A percentile compares a stretch with the other conserved stretches of the same genome.
These are phyloP conservation scores for Lampris incognitus DNA, from an alignment of 2,113 vertebrate genomes.

Conservation along the genomic window DNA sequence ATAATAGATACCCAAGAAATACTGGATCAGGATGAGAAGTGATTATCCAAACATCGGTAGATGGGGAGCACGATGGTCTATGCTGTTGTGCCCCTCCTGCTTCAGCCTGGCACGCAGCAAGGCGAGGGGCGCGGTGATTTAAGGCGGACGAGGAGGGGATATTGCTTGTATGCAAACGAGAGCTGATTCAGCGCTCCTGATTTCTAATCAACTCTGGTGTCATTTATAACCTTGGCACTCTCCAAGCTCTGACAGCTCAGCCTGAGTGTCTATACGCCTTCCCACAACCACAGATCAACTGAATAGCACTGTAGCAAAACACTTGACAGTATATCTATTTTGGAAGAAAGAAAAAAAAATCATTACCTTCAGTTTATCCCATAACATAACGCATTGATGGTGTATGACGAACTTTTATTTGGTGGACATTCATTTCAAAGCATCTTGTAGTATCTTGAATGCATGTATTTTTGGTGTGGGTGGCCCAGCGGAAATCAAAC, in stretches of 20 bases:
- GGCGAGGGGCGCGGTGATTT: conserved; percentile 73
- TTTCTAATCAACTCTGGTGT: conserved; percentile 80
- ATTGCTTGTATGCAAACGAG: conserved; percentile 86
- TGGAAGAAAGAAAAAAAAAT: background rate
- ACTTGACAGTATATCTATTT: conserved; percentile 17
- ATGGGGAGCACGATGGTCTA: conserved; percentile 67
- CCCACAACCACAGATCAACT: conserved; percentile 1
- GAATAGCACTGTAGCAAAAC: conserved; percentile 1
- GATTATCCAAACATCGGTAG: conserved; percentile 74
- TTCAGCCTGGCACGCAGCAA: conserved; percentile 40
- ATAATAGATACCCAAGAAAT: conserved; percentile 79
- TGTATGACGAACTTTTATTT: no score
- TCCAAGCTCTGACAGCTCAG: conserved; percentile 71
- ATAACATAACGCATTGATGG: background rate
- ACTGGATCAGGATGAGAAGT: conserved; percentile 70
- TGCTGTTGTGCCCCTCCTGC: conserved; percentile 53
- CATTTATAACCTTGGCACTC: conserved; percentile 75
- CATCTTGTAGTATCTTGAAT: no score
- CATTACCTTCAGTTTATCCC: background rate
- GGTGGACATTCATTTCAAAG: no score
- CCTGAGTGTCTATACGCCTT: conserved; percentile 17
- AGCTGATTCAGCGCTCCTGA: conserved; percentile 83
- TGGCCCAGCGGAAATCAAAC: no score
- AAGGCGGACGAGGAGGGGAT: conserved; percentile 74
- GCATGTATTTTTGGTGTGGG: no score